Conservation (phyloP, 2,113 vertebrate genomes). For the Opisthocomus hoazin region DNA sequence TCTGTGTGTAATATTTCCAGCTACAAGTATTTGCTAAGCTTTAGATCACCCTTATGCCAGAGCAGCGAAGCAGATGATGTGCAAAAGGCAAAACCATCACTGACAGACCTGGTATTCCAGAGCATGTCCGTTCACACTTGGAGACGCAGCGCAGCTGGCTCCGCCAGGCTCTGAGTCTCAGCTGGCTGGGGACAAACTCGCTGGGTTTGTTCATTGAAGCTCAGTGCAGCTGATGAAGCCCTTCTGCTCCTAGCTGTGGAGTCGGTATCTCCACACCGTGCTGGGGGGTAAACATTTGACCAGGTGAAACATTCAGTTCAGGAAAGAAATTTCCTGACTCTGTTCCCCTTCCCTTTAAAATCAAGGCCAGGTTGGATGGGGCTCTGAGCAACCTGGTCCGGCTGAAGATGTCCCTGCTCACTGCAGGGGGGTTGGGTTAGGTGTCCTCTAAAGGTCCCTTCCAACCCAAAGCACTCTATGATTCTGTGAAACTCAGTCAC, state of each 20-base stretch:
- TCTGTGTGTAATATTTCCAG: neutral
- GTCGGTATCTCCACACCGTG: neutral
- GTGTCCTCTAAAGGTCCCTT: too few species aligned
- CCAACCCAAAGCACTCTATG: too few species aligned
- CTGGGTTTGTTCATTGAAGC: neutral
- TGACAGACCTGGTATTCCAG: neutral
- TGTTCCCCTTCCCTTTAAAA: neutral
- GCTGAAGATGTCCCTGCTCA: too few species aligned
- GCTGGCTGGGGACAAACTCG: neutral
- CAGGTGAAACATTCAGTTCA: neutral
- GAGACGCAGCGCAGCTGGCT: neutral
- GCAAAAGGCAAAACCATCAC: neutral
- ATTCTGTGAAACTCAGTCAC: too few species aligned
- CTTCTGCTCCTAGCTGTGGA: neutral
- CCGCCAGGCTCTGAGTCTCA: neutral
- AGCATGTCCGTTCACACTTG: neutral
- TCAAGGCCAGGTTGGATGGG: too few species aligned
- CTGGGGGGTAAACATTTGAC: neutral
- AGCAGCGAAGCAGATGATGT: neutral
- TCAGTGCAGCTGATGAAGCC: neutral
- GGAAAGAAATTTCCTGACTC: neutral
- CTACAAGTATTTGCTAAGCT: neutral
- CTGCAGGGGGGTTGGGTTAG: too few species aligned
- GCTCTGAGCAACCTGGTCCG: too few species aligned
- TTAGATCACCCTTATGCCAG: neutral